A percentile compares a stretch with the other conserved stretches of the same genome.
phyloP scores from a whole-genome alignment of 2,888 invertebrate species.

The Cosmia pyralina region DNA sequence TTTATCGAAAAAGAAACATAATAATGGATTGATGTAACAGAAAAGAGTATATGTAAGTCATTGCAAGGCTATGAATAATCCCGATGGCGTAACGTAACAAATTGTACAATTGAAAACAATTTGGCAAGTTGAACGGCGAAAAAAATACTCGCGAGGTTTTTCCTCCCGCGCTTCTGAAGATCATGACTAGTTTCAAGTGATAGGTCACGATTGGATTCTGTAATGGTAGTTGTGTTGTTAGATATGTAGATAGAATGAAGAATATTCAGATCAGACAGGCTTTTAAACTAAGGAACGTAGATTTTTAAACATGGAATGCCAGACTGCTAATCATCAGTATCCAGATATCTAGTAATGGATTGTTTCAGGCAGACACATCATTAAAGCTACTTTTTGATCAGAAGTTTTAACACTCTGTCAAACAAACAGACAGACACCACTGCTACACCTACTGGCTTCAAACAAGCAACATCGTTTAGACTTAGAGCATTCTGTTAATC shows the following conservation, averaged over 20 bases:
- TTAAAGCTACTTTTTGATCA: conserved; percentile 10
- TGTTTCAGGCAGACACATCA: conserved; percentile 5
- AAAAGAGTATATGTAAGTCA: conserved; percentile 17
- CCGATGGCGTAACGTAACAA: conserved; percentile 36
- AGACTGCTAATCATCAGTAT: conserved; percentile 8
- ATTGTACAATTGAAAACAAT: conserved; percentile 57
- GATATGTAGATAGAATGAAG: neutral
- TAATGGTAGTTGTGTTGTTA: conserved; percentile 13
- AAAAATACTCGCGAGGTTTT: conserved; percentile 26
- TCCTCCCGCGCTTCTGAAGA: conserved; percentile 22
- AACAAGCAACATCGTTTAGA: conserved; percentile 26
- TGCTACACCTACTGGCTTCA: conserved; percentile 6
- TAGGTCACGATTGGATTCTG: conserved; percentile 12
- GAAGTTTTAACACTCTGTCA: conserved; percentile 9
- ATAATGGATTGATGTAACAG: conserved; percentile 15
- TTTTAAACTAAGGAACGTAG: neutral
- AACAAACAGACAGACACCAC: conserved; percentile 10
- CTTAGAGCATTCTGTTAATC: conserved; percentile 4
- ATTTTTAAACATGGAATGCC: neutral
- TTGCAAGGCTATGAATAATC: conserved; percentile 36
- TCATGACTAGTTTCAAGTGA: conserved; percentile 21
- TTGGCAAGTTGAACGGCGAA: conserved; percentile 33
- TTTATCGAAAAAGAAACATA: conserved; percentile 9
- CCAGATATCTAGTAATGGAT: neutral
- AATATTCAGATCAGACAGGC: neutral